Evolutionary conservation across 2,113 vertebrate genomes (phyloP), one percentile per base, ranked within the genome.

Genomic region (Oxyura jamaicensis): DNA sequence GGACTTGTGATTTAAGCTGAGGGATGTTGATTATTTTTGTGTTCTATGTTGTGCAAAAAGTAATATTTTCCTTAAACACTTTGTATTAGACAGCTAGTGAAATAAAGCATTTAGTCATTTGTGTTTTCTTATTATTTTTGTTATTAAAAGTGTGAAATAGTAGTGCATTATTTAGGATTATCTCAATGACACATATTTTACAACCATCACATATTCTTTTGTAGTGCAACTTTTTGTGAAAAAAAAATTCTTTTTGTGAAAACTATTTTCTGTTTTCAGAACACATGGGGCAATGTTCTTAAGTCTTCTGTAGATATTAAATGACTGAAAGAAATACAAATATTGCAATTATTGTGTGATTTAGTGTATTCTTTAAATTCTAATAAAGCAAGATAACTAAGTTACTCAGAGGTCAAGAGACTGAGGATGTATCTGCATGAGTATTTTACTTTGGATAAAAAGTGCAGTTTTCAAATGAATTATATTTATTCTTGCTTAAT

Each of bases 81-180:
- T 83, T 4, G 0, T 13, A 63, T 66, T 36, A 59, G 46, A 55
- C 4, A 42, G 5, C 4, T 18, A 50, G 11, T n/a, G 13, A 91
- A 85, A 72, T 55, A 73, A 86, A 92, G 2, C 0, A 8, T 56
- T 91, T 56, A n/a, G 17, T 50, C 28, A 60, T 28, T 76, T 76
- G 3, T 5, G 0, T 1, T 6, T 25, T 59, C 71, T 25, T 31
- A 17, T 2, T 35, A 60, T 14, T 26, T 44, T 42, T n/a, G 11
- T 12, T 44, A 4, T 42, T 10, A 56, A 80, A 60, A 73, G n/a
- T 1, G 2, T 39, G 14, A 67, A 91, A 85, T 41, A 41, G 41
- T 35, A 16, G 13, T 28, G 1, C 13, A 42, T 35, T 69, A 36
- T 50, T 83, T 73, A 86, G 5, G 16, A 10, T 73, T 83, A 73